Conservation (phyloP, 2,113 vertebrate genomes). For the Pontoporia blainvillei region DNA sequence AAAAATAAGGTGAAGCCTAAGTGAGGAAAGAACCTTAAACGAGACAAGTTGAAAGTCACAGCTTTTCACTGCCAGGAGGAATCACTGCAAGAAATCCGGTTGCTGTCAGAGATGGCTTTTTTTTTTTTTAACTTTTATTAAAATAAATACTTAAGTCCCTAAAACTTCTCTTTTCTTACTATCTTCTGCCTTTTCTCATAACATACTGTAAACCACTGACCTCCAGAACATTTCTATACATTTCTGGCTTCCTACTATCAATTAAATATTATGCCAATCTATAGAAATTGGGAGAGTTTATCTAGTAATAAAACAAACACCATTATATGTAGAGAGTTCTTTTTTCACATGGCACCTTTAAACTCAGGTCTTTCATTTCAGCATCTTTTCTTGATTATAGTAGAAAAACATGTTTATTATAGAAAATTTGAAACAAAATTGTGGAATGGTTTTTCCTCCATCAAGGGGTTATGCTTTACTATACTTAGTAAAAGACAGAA, state of each 20-base stretch:
- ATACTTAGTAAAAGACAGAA: background rate
- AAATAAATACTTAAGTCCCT: background rate
- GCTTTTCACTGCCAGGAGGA: background rate
- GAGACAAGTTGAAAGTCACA: background rate
- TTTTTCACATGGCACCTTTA: background rate
- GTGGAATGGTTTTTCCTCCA: background rate
- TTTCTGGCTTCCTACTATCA: background rate
- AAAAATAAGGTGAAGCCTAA: background rate
- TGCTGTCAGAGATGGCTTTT: background rate
- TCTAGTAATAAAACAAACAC: background rate
- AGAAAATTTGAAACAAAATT: background rate
- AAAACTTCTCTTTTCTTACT: background rate
- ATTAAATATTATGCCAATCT: background rate
- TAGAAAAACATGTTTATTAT: background rate
- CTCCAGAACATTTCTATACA: background rate
- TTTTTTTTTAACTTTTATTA: background rate
- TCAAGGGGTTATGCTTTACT: background rate
- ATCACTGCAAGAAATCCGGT: background rate
- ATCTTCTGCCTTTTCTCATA: background rate
- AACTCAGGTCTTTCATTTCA: background rate
- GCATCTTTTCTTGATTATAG: background rate
- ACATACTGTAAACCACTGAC: background rate
- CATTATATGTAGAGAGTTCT: background rate
- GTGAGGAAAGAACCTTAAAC: background rate
- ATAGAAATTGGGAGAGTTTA: background rate